Evolutionary conservation across 2,888 invertebrate genomes (phyloP).

Genomic region (Caradrina clavipalpis): DNA sequence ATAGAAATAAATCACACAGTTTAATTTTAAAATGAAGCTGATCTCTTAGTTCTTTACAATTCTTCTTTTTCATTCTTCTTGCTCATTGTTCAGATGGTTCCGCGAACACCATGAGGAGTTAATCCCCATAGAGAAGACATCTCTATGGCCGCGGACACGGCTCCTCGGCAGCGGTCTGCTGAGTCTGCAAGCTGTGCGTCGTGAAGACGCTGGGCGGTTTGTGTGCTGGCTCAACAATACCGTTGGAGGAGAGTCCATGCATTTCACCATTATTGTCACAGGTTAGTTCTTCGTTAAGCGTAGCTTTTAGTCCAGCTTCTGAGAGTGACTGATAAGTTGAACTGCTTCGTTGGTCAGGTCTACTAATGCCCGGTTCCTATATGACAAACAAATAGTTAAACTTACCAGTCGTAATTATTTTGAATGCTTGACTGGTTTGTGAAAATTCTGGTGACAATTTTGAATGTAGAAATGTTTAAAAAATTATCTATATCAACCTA

Average conservation of each 20-base stretch:
- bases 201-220: constrained; percentile 96
- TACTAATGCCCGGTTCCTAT: too few species aligned
- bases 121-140: constrained; percentile 92
- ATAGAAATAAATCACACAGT: too few species aligned
- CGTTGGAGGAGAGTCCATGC: constrained; percentile 95
- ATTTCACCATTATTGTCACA: constrained; percentile 94
- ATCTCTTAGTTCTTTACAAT: neutral
- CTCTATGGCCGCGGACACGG: constrained; percentile 77
- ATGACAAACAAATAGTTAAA: too few species aligned
- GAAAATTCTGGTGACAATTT: too few species aligned
- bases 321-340: too few species aligned
- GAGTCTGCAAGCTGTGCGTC: constrained; percentile 92
- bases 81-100: constrained; percentile 92
- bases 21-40: too few species aligned
- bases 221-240: constrained; percentile 98
- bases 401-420: too few species aligned
- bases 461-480: too few species aligned
- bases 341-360: too few species aligned
- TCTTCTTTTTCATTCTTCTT: neutral
- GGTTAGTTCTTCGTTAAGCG: constrained; percentile 84
- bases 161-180: constrained; percentile 90
- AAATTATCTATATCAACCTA: too few species aligned
- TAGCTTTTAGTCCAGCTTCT: too few species aligned
- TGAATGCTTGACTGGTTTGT: too few species aligned
- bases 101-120: constrained; percentile 94